Conservation (phyloP, 2,113 vertebrate genomes). For the Lontra canadensis region DNA sequence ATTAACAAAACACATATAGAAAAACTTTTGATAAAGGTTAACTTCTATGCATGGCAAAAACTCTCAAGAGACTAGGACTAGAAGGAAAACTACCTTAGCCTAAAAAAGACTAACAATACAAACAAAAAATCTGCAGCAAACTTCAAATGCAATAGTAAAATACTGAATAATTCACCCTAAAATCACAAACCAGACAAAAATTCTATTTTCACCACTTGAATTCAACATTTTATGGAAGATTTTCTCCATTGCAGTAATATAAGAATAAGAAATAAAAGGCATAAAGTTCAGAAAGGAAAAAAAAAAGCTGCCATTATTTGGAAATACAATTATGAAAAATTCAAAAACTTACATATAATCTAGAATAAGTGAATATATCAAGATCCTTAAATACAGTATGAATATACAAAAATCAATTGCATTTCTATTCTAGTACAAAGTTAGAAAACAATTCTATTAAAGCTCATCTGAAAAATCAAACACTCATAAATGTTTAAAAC, state of each 20-base stretch:
- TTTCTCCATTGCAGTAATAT: background rate
- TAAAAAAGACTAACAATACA: background rate
- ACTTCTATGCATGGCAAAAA: background rate
- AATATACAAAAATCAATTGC: background rate
- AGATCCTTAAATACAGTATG: background rate
- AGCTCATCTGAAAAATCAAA: background rate
- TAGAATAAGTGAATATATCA: background rate
- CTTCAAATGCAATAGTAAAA: background rate
- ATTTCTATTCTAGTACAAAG: background rate
- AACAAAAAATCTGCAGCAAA: background rate
- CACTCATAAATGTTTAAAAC: background rate
- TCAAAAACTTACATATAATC: background rate
- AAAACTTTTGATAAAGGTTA: background rate
- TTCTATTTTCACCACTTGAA: background rate
- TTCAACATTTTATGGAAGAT: background rate
- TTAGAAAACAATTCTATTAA: background rate
- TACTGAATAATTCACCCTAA: background rate
- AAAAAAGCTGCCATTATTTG: background rate
- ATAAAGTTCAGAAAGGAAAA: background rate
- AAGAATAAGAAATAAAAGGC: background rate
- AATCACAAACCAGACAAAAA: constrained; percentile 27
- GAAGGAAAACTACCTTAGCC: background rate
- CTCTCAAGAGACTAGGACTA: background rate
- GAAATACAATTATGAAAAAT: background rate
- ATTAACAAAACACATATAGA: background rate